Base-by-base conservation (phyloP, 2,888 invertebrate species). In the Bellardia bayeri region DNA sequence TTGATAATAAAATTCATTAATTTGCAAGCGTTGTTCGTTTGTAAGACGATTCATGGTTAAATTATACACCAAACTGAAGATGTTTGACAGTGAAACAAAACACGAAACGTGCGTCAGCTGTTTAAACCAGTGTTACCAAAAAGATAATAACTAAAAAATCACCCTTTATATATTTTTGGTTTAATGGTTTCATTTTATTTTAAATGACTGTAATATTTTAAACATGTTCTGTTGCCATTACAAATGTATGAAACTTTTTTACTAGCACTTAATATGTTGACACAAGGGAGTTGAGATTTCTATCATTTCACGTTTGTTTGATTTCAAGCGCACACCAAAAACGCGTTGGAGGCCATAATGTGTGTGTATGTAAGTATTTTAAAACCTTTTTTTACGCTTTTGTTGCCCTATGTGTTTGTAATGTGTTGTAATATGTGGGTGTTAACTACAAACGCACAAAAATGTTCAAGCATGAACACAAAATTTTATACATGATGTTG, bases 181-280 rank as follows among this genome's bases (percentile, higher is more conserved):
- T 68, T 49, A 82, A 82, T 56, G 68, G 45, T n/a, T 78, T 79
- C 54, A 75, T 54, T 79, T 75, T 63, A 64, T 37, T 69, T 74
- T 69, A 82, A 79, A 74, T 69, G 42, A 51, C 56, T n/a, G 49
- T 42, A 75, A 75, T 86, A 69, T 79, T 79, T 79, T 69, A 69
- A 37, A 68, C 42, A 69, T 69, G 56, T 33, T 49, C 66, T 54
- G 42, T 11, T 66, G 30, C 30, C 49, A 78, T 56, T 78, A 71
- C 64, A 79, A 51, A 49, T 78, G 8, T 66, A 23, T 23, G 61
- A 72, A 72, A 49, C 63, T 78, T 81, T 86, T 30, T 68, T 37
- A 4, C 5, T 45, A 61, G 9, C 58, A 82, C 74, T 82, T 75
- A 82, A 79, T 80, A 71, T 82, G 74, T 79, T 82, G 82, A 82